Percentiles rank a stretch among this genome's conserved stretches.
phyloP scores from a whole-genome alignment of 2,113 vertebrate genomes.

The Notarius lentiginosus region DNA sequence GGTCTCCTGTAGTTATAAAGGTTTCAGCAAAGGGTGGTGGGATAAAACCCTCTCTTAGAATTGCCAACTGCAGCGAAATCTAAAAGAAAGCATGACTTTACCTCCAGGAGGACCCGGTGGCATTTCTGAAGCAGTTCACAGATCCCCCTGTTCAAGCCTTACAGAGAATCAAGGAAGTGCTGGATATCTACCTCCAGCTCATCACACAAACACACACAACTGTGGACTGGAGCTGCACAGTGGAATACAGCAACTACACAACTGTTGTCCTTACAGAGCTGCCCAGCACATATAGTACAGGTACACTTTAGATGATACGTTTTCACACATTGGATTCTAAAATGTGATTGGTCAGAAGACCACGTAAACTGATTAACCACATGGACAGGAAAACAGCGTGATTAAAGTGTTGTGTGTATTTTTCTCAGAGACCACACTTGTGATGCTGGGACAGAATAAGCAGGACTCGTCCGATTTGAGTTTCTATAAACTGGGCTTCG shows the following conservation, averaged over 20 bases:
- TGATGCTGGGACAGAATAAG: slow-evolving; percentile 13
- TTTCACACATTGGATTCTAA: neutral
- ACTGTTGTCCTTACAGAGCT: slow-evolving; percentile 53
- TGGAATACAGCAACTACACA: slow-evolving; percentile 64
- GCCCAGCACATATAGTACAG: slow-evolving; percentile 45
- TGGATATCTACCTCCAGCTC: slow-evolving; percentile 71
- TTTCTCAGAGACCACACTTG: slow-evolving; percentile 22
- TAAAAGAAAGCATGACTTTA: neutral
- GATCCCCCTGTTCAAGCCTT: slow-evolving; percentile 69
- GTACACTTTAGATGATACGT: slow-evolving; percentile 28
- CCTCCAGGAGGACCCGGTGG: slow-evolving; percentile 70
- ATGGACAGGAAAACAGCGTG: neutral
- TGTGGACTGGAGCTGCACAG: slow-evolving; percentile 73
- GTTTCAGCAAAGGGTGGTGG: neutral
- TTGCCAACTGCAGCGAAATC: neutral
- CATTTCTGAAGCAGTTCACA: slow-evolving; percentile 66
- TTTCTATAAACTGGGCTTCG: slow-evolving; percentile 52
- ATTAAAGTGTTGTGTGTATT: slow-evolving; percentile 30
- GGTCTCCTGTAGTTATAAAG: neutral
- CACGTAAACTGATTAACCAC: neutral
- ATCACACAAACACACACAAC: slow-evolving; percentile 61
- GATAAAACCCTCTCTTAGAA: neutral
- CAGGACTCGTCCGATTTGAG: neutral
- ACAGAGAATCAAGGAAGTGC: slow-evolving; percentile 64
- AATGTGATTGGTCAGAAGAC: neutral